Base-by-base conservation (phyloP, 2,797 vertebrate genomes). In the Acanthornis magna region DNA sequence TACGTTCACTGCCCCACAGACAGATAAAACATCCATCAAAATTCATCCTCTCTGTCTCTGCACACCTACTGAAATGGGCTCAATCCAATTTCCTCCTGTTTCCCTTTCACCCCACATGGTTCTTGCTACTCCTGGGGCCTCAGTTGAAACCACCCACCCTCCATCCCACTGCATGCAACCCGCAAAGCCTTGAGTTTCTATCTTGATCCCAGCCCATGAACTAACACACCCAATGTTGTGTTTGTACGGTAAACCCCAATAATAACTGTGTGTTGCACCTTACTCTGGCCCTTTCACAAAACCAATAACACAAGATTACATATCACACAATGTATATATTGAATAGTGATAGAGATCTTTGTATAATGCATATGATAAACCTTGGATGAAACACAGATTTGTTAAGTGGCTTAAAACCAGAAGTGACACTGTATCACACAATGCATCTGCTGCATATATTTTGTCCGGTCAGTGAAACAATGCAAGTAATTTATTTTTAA, bases 71-170 rank as follows among this genome's bases (percentile, higher is more conserved):
- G 36, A 62, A 82, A 85, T 1, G 0, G 40, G 42, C 43, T 61
- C n/a, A 42, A 10, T 18, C 4, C 0, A 0, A 45, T 63, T 34
- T 88, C 16, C 5, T 11, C 11, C 26, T 3, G 1, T 26, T 78
- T 38, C 26, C 17, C 18, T 79, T 68, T 65, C 5, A 0, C 3
- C 9, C 27, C 11, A 42, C 20, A 20, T 18, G 27, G 19, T n/a
- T 71, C 58, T 50, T 57, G 30, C 6, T 80, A 30, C 9, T 22
- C 17, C 11, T 4, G 22, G 14, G 20, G 6, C 6, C 47, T 48
- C 19, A 6, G 23, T 0, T 68, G 48, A 77, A 86, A 50, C 10
- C 12, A 30, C 5, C 3, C 21, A 12, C 6, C 4, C 32, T 54
- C 38, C 42, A 72, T 10, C 15, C 25, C n/a, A 3, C 34, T 32